Evolutionary conservation across 2,888 invertebrate species (phyloP), one percentile per base, ranked within the genome.

Genomic region (Anorthoa munda): DNA sequence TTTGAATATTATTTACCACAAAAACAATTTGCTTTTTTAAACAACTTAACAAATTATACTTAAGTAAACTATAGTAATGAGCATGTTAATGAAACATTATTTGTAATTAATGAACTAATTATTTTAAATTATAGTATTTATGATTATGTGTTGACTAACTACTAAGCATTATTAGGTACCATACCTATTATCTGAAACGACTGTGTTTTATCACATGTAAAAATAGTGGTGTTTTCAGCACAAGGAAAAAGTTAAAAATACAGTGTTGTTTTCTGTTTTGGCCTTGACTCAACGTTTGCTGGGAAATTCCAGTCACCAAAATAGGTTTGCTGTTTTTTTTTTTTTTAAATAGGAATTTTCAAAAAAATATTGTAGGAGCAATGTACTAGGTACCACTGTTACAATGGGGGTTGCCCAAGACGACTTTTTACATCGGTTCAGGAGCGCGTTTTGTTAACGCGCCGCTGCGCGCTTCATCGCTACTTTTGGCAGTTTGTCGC

Each of bases 61-160:
- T 39, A 63, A 17, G 15, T 3, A 26, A 72, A 63, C 17, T 4
- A 23, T 26, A 61, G 23, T 66, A 64, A 67, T 55, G 53, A 46
- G 26, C 31, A 26, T 66, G 21, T 59, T 63, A 63, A 72, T 72
- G 51, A 72, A 21, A 7, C 53, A 15, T 64, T 53, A 66, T 23
- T 1, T 12, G 58, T n/a, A 77, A 53, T 53, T 53, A 66, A 58
- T 59, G 26, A 66, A 46, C 61, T 55, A 50, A 50, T 77, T 64
- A 77, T 53, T 39, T 48, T n/a, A 26, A 64, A 63, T 15, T 56
- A 18, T 11, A 56, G 18, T 17, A 21, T 23, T 18, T 46, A 50
- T 77, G 39, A 72, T 66, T 55, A 63, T 17, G 48, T 66, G 39
- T 59, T 26, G 48, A 73, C 18, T 2, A 53, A 23, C 11, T 45